Evolutionary conservation across 2,888 invertebrate genomes (phyloP).

Genomic region (Heliconius hortense): DNA sequence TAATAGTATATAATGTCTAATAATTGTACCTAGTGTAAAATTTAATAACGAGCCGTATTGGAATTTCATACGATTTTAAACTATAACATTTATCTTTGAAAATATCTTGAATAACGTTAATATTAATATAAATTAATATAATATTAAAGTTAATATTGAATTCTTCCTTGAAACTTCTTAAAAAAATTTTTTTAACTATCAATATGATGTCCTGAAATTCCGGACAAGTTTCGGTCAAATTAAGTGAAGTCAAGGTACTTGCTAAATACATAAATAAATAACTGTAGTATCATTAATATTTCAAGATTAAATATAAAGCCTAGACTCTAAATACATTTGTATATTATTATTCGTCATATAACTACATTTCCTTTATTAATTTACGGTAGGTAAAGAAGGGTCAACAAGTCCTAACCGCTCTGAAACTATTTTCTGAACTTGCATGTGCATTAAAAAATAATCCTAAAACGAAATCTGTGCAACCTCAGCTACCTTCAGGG

Average conservation of each 20-base stretch:
- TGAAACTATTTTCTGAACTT: no score
- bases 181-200: background rate
- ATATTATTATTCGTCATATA: background rate
- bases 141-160: no score
- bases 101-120: no score
- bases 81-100: background rate
- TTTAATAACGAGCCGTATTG: background rate
- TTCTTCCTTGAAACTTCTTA: no score
- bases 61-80: background rate
- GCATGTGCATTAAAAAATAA: no score
- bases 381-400: background rate
- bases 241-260: background rate
- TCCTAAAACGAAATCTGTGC: no score
- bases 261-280: background rate
- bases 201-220: background rate
- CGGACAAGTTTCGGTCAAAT: background rate
- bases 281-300: background rate
- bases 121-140: no score
- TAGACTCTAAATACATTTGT: background rate
- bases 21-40: background rate
- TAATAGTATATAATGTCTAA: conserved; percentile 2
- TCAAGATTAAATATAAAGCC: background rate
- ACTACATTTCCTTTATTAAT: background rate
- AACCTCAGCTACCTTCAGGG: no score
- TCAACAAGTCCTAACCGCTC: no score